Conservation (phyloP, 2,797 vertebrate genomes). For the Acanthopagrus latus region DNA sequence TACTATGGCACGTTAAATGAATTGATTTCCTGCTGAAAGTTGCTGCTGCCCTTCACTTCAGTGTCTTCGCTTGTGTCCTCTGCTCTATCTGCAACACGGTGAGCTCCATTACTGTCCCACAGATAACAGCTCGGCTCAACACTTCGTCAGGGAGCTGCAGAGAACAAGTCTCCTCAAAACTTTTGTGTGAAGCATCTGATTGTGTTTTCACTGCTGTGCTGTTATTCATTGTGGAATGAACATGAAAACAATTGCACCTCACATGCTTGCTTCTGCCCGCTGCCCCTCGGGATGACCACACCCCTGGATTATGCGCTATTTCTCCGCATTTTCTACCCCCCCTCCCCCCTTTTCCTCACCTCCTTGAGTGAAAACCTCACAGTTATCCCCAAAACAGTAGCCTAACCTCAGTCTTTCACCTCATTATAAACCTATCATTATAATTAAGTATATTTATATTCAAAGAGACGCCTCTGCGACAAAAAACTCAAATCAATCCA, state of each 20-base stretch:
- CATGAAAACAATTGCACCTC: background rate
- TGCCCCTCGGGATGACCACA: conserved; percentile 72
- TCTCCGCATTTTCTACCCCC: conserved; percentile 41
- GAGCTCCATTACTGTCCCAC: background rate
- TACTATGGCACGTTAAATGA: background rate
- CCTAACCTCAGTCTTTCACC: background rate
- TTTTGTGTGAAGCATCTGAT: background rate
- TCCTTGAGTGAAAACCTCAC: background rate
- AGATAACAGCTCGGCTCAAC: background rate
- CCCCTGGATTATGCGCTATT: conserved; percentile 77
- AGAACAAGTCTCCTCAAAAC: background rate
- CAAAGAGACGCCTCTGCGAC: background rate
- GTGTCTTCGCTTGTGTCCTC: background rate
- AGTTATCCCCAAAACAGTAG: background rate
- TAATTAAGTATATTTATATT: too few species aligned
- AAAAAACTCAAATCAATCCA: background rate
- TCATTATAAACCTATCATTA: too few species aligned
- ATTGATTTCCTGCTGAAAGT: conserved; percentile 34
- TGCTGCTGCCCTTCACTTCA: background rate
- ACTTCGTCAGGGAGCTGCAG: background rate
- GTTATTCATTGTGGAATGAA: background rate
- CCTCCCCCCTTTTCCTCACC: background rate
- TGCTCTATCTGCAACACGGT: background rate
- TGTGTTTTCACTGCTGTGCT: background rate
- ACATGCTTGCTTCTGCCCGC: background rate